Base-by-base conservation (phyloP, 2,888 invertebrate species). In the Tiphia femorata region DNA sequence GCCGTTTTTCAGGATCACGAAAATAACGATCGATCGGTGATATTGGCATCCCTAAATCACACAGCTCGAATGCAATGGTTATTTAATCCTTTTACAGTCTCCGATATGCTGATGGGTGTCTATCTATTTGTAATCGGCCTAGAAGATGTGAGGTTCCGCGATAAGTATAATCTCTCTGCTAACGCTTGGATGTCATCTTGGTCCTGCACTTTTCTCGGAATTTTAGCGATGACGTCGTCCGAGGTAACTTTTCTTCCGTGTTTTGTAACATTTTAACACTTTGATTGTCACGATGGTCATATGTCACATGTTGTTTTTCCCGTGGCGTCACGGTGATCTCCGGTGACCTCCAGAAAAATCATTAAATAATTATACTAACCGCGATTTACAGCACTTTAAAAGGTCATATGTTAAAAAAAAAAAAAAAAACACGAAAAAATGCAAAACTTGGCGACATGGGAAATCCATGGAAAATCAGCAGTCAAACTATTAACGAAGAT, bases 31-130 rank as follows among this genome's bases (percentile, higher is more conserved):
- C 50, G 58, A 64, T 67, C 57, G 58, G 57, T 67, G 59, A 66
- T 62, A 50, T 55, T 47, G 54, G 59, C 52, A 20, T 41, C 55
- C 50, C 51, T 69, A 67, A 67, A 66, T 61, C 57, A 62, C 30
- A 49, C 46, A 55, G 49, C 42, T 40, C 49, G 53, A 49, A 29
- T 49, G 60, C 40, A 35, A 48, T 27, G 49, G 17, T 63, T 47
- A 23, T 37, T 62, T 53, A 60, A 66, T 62, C 57, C 43, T 55
- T 72, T 81, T 81, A 33, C 72, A 88, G 86, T 88, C 20, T 88
- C 91, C 8, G 91, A 91, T 74, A 84, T 90, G 67, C 77, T 91
- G 41, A 91, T 91, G 89, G 91, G 91, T 4, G 75, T 90, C 49
- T 91, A 91, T 78, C 81, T 91, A 59, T 73, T 88, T 33, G 85